Conservation (phyloP, 92 coral and sea anemone genomes). For the Blastomussa wellsi region DNA sequence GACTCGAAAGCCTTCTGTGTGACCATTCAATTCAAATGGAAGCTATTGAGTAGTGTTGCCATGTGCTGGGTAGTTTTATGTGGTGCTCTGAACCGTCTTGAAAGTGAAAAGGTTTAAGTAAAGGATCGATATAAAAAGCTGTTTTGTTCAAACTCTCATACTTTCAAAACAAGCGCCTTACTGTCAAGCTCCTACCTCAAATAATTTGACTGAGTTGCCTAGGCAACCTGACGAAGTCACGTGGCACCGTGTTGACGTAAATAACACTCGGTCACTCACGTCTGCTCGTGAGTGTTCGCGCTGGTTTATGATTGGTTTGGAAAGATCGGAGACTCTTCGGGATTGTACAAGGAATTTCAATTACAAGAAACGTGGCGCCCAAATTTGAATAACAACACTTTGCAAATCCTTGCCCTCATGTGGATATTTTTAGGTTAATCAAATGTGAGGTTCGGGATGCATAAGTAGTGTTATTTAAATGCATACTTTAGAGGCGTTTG, state of each 20-base stretch:
- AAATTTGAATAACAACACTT: too few relatives aligned
- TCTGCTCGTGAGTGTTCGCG: not conserved
- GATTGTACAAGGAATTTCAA: too few relatives aligned
- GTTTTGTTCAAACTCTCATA: not conserved
- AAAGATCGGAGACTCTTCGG: too few relatives aligned
- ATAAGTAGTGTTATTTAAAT: too few relatives aligned
- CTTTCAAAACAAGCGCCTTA: not conserved
- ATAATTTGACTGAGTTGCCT: not conserved
- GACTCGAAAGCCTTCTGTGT: too few relatives aligned
- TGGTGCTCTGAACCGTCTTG: not conserved
- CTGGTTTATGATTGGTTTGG: not conserved
- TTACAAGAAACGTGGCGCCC: too few relatives aligned
- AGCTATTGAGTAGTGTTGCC: too few relatives aligned
- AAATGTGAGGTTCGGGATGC: too few relatives aligned
- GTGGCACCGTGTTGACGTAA: not conserved
- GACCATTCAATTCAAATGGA: too few relatives aligned
- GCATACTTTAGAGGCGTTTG: not conserved
- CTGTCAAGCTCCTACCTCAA: not conserved
- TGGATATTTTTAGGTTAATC: too few relatives aligned
- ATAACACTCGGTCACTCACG: not conserved
- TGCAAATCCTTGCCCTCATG: too few relatives aligned
- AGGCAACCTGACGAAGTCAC: not conserved
- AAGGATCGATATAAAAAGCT: not conserved
- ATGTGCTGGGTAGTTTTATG: not conserved
- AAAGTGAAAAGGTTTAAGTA: not conserved